Evolutionary conservation across 2,888 invertebrate genomes (phyloP), one percentile per base, ranked within the genome.

Genomic region (Harmothoe impar): DNA sequence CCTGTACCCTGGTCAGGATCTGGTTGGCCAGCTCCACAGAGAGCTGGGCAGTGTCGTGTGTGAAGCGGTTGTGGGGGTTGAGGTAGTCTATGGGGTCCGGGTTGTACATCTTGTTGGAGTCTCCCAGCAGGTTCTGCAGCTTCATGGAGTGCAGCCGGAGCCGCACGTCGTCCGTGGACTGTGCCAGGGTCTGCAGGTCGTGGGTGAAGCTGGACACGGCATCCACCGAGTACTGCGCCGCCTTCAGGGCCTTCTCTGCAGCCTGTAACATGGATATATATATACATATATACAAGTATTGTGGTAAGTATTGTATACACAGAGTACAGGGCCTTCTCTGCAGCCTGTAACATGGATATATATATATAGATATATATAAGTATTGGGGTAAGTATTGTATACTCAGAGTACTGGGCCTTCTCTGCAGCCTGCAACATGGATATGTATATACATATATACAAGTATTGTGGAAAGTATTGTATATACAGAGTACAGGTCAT

Each of bases 241-340:
- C 93, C 81, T 93, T 93, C 68, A 94, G 90, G 0, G 94, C 93
- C 91, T 94, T 94, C 91, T 94, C 94, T 17, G 94, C 93, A 15
- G 94, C 93, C 93, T 94, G 86, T 25, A 89, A 77, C n/a, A 10
- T 5, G 56, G 29, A 86, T n/a, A n/a, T n/a, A n/a, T n/a, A n/a
- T n/a, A n/a, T n/a, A n/a, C n/a, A n/a, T n/a, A n/a, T n/a, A n/a
- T n/a, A n/a, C n/a, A n/a, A n/a, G n/a, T n/a, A n/a, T n/a, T n/a
- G n/a, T n/a, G n/a, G n/a, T n/a, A n/a, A n/a, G n/a, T n/a, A n/a
- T n/a, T n/a, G n/a, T n/a, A n/a, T n/a, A n/a, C n/a, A n/a, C n/a
- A n/a, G n/a, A n/a, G n/a, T n/a, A n/a, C 68, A 94, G 90, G 0
- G 94, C 93, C 91, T 94, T 94, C 91, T 94, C 94, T 17, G 94